Conservation (phyloP, 1,140 invertebrate species). For the Lepidurus arcticus region DNA sequence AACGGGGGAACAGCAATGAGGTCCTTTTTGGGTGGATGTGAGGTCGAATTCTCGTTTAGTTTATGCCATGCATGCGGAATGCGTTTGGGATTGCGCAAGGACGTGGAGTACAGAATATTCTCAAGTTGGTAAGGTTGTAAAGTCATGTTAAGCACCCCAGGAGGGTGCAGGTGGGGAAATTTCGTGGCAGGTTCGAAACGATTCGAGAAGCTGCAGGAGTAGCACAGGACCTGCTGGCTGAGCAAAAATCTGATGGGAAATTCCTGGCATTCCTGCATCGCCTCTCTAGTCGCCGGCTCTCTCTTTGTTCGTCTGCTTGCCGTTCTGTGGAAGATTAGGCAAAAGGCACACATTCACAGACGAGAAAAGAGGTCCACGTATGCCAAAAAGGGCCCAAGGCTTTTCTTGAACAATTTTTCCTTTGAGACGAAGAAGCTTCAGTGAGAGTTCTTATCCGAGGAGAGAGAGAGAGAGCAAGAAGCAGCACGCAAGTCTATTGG, state of each 20-base stretch:
- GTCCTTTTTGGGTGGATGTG: too few relatives aligned
- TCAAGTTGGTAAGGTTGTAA: too few relatives aligned
- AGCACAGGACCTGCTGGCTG: neutral
- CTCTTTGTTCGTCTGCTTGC: neutral
- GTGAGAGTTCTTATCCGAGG: neutral
- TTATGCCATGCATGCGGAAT: too few relatives aligned
- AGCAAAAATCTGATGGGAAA: neutral
- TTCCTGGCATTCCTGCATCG: conserved; percentile 3
- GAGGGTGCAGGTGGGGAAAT: too few relatives aligned
- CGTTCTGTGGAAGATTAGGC: neutral
- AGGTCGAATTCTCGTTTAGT: too few relatives aligned
- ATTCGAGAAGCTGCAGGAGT: conserved; percentile 1
- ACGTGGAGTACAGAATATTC: too few relatives aligned
- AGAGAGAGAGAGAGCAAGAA: neutral
- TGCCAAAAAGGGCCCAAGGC: conserved; percentile 13
- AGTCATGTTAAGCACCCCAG: too few relatives aligned
- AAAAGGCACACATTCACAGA: neutral
- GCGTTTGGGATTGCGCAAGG: too few relatives aligned
- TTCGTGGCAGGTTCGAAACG: neutral
- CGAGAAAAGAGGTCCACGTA: neutral
- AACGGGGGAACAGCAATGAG: too few relatives aligned
- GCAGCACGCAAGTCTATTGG: conserved; percentile 4
- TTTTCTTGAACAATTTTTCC: neutral
- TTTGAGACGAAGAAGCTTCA: neutral
- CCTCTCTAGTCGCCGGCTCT: neutral